Conservation (phyloP, 1,140 invertebrate species). For the Bombus difficillimus region DNA sequence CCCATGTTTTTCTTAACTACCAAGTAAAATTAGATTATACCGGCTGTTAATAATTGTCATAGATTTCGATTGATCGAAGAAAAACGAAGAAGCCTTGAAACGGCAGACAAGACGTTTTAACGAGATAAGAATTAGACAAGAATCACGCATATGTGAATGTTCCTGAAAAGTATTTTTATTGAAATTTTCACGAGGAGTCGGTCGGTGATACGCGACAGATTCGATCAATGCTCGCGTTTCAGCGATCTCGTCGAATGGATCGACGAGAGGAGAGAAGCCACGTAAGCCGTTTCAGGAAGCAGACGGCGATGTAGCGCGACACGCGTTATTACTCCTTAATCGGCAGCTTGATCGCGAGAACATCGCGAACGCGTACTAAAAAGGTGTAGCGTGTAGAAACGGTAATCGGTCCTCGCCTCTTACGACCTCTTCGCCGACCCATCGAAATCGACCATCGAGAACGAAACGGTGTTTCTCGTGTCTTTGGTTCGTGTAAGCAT, state of each 20-base stretch:
- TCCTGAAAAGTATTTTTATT: not conserved
- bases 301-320: slow-evolving; percentile 1
- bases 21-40: no score
- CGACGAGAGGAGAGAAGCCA: not conserved
- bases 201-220: not conserved
- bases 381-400: slow-evolving; percentile 6
- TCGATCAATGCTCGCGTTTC: slow-evolving; percentile 26
- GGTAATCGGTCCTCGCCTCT: slow-evolving; percentile 22
- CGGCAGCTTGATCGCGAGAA: not conserved
- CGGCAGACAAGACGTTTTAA: no score
- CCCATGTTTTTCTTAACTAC: no score
- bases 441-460: not conserved
- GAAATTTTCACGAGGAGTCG: not conserved
- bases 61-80: no score
- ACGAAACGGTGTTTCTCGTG: slow-evolving; percentile 3
- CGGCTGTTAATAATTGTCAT: no score
- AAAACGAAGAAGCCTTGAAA: no score
- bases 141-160: not conserved
- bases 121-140: not conserved
- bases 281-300: no score
- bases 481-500: slow-evolving; percentile 2
- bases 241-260: slow-evolving; percentile 14
- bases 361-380: slow-evolving; percentile 3
- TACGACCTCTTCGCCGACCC: not conserved
- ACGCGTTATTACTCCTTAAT: slow-evolving; percentile 36